Base-by-base conservation (phyloP, 1,140 invertebrate species). In the Andrena cerasifolii region DNA sequence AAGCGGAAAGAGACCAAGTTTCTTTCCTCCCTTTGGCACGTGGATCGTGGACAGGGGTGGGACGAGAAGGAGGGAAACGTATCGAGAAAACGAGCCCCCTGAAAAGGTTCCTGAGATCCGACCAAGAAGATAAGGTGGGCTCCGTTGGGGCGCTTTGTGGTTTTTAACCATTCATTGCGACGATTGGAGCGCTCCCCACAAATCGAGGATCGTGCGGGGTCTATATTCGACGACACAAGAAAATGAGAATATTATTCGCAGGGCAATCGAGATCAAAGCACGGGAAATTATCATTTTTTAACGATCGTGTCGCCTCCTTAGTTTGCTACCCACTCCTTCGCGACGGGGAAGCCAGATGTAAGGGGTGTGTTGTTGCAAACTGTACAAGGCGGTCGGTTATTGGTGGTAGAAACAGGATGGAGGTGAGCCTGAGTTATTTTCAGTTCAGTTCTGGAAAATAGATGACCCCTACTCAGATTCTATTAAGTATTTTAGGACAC, bases 91-190 rank as follows among this genome's bases (percentile, higher is more conserved):
- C 61, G 76, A 84, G 80, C 49, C 24, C n/a, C 24, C 16, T 79
- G 82, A 75, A 79, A 79, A 78, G 75, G 67, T 65, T 16, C 45
- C 18, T 8, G 26, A 66, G 81, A 83, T 79, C 56, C 54, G 59
- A 61, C 40, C 53, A 56, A 70, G 21, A 40, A 76, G 71, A 84
- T 80, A 84, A 62, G 56, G 67, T 49, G 40, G 36, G 6, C 68
- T 83, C n/a, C 63, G 76, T 75, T 75, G 76, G 74, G 70, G 49
- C n/a, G 77, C 81, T 83, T 84, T 83, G 82, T 76, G 70, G 71
- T 83, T 84, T 84, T 84, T 83, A 83, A 79, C 79, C 77, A 75
- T 83, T 76, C 76, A 83, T 63, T 43, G 80, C 49, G 59, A 45
- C 28, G 45, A 70, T 77, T 71, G 26, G 33, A 33, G 54, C 36